phyloP scores from a whole-genome alignment of 2,113 vertebrate species.

The Cathartes aura region DNA sequence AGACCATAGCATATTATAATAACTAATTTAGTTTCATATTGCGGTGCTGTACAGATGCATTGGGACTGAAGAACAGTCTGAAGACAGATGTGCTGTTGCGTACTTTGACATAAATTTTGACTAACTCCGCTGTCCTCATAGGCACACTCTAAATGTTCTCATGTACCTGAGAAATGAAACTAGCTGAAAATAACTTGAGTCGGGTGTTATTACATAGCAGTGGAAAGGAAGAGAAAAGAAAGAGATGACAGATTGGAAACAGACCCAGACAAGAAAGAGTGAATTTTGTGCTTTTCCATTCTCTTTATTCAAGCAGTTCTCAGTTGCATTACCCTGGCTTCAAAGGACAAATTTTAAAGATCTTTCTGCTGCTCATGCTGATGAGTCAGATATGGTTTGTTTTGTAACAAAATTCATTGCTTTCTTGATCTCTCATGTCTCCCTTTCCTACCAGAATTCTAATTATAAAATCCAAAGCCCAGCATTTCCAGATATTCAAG shows the following conservation, averaged over 20 bases:
- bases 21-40: background rate
- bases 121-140: background rate
- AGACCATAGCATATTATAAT: too few relatives aligned
- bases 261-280: background rate
- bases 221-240: background rate
- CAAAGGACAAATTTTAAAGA: background rate
- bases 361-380: background rate
- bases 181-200: background rate
- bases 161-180: background rate
- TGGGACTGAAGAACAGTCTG: background rate
- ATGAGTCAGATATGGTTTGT: slow-evolving; percentile 15
- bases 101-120: background rate
- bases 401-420: background rate
- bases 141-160: background rate
- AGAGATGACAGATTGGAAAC: background rate
- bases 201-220: background rate
- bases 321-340: background rate
- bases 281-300: background rate
- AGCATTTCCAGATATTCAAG: background rate
- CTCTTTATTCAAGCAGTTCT: background rate
- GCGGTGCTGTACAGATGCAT: background rate
- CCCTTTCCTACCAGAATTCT: background rate
- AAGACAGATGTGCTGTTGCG: background rate
- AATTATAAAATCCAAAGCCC: background rate
- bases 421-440: background rate